Conservation (phyloP, 1,140 invertebrate species). For the Drosophila nannoptera region DNA sequence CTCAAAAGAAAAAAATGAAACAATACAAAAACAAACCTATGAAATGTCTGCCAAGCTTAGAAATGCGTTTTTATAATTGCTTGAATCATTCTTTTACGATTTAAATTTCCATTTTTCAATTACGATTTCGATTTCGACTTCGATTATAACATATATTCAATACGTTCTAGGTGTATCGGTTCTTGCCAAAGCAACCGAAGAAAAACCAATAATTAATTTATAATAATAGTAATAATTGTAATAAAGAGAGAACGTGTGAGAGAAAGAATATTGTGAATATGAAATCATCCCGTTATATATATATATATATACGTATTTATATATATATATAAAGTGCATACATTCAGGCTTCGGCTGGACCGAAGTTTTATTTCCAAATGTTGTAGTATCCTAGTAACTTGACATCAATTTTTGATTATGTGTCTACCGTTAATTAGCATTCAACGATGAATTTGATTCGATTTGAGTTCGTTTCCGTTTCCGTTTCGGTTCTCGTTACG, state of each 20-base stretch:
- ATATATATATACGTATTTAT: no score
- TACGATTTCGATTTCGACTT: not conserved
- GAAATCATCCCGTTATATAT: slow-evolving; percentile 13
- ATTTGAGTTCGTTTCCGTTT: slow-evolving; percentile 3
- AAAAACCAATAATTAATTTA: no score
- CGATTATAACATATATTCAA: not conserved
- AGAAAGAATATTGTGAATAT: no score
- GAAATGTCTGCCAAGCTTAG: slow-evolving; percentile 8
- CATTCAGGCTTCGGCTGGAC: slow-evolving; percentile 35
- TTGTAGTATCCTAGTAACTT: slow-evolving; percentile 69
- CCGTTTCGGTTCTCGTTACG: slow-evolving; percentile 1
- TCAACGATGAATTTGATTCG: slow-evolving; percentile 37
- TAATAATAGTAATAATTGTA: no score
- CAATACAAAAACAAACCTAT: not conserved
- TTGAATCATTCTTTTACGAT: slow-evolving; percentile 5
- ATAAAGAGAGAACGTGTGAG: no score
- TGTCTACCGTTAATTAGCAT: slow-evolving; percentile 60
- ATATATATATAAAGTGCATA: slow-evolving; percentile 33
- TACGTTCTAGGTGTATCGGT: slow-evolving; percentile 1
- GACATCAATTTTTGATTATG: slow-evolving; percentile 57
- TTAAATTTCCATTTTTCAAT: not conserved
- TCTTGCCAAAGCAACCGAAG: no score
- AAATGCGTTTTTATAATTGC: slow-evolving; percentile 5
- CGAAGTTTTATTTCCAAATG: slow-evolving; percentile 57
- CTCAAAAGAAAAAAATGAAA: not conserved